Evolutionary conservation across 2,113 vertebrate species (phyloP).

Genomic region (Cyprinus carpio): DNA sequence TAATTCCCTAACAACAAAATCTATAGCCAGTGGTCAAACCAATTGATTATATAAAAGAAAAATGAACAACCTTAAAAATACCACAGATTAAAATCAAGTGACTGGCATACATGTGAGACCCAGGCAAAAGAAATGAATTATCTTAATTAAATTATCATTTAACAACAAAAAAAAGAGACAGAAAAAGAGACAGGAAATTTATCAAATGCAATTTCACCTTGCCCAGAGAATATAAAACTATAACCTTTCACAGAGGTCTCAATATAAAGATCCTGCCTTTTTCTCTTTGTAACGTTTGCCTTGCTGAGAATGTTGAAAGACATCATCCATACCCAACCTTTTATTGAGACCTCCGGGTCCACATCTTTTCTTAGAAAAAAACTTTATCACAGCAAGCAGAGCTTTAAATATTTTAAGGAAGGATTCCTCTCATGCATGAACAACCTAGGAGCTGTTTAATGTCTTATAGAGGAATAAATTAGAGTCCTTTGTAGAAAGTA

Average conservation of each 20-base stretch:
- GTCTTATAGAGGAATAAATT: conserved; percentile 68
- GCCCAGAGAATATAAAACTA: no score
- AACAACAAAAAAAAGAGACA: background rate
- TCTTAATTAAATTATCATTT: conserved; percentile 53
- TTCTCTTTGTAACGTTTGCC: background rate
- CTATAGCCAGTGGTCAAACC: background rate
- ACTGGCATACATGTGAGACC: conserved; percentile 31
- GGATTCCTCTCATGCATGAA: conserved; percentile 64
- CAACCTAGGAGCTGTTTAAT: conserved; percentile 45
- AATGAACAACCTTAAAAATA: background rate
- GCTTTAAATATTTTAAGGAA: conserved; percentile 53
- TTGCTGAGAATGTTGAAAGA: background rate
- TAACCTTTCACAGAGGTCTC: background rate
- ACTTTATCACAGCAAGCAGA: conserved; percentile 20
- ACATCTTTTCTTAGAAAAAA: conserved; percentile 17
- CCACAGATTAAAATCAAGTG: conserved; percentile 51
- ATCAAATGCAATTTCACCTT: background rate
- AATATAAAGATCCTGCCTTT: background rate
- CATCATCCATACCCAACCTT: background rate
- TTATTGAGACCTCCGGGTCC: background rate
- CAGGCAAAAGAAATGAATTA: conserved; percentile 24
- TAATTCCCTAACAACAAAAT: background rate
- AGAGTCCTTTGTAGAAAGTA: conserved; percentile 51
- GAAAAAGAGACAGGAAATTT: conserved; percentile 21
- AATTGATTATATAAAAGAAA: background rate